phyloP scores from a whole-genome alignment of 2,888 invertebrate genomes.

The Serripes groenlandicus region DNA sequence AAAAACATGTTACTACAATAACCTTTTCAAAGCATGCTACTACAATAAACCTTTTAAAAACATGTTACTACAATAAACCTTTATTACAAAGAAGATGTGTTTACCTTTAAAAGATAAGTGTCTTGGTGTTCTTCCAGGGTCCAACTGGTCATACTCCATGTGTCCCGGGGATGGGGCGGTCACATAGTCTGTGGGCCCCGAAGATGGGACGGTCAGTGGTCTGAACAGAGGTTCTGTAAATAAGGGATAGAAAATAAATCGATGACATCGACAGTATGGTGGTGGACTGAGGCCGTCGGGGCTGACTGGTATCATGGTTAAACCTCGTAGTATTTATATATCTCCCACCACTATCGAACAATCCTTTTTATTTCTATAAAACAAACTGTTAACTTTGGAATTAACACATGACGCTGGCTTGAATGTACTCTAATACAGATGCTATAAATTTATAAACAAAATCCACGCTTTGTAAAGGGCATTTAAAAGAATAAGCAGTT shows the following conservation, averaged over 20 bases:
- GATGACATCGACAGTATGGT: conserved; percentile 58
- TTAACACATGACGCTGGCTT: too few relatives aligned
- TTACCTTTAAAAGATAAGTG: conserved; percentile 38
- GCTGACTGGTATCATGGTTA: conserved; percentile 42
- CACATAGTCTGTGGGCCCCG: background rate
- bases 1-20: too few relatives aligned
- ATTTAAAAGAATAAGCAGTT: too few relatives aligned
- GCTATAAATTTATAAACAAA: too few relatives aligned
- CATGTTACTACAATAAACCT: background rate
- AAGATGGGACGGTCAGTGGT: background rate
- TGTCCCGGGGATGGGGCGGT: conserved; percentile 14
- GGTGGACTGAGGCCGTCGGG: conserved; percentile 57
- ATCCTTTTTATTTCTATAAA: too few relatives aligned
- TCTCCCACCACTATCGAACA: too few relatives aligned
- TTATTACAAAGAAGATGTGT: background rate
- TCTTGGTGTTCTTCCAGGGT: conserved; percentile 12
- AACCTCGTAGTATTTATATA: too few relatives aligned
- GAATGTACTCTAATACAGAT: too few relatives aligned
- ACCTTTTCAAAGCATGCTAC: too few relatives aligned
- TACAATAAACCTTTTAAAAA: too few relatives aligned
- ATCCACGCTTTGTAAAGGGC: too few relatives aligned
- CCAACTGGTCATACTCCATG: conserved; percentile 45
- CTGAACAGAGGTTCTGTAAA: conserved; percentile 54
- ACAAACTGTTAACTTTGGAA: too few relatives aligned
- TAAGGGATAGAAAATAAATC: conserved; percentile 62